These are phyloP conservation scores for Drosophila willistoni DNA, from an alignment of 1,140 invertebrate genomes.

Conservation along the genomic window DNA sequence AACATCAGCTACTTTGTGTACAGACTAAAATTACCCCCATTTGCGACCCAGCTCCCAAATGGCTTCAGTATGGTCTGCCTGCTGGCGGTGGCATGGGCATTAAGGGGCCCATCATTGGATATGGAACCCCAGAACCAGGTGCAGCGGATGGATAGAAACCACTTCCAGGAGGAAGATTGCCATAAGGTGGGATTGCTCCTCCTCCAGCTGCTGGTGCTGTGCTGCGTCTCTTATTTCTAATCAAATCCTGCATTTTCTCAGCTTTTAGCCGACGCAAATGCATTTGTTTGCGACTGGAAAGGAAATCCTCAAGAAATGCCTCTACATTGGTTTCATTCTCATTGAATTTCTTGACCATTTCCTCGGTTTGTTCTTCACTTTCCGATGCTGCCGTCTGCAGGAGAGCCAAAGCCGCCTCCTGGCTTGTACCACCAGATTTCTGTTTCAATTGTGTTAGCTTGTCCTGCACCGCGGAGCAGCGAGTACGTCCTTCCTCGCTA, in stretches of 20 bases:
- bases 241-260: conserved; percentile 93
- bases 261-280: conserved; percentile 92
- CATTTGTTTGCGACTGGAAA: conserved; percentile 89
- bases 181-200: conserved; percentile 46
- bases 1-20: background rate
- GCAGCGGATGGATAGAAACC: conserved; percentile 61
- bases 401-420: conserved; percentile 92
- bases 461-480: conserved; percentile 88
- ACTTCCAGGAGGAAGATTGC: no score
- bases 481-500: conserved; percentile 87
- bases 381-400: conserved; percentile 93
- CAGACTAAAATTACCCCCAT: background rate
- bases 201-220: conserved; percentile 32
- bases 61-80: conserved; percentile 59
- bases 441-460: conserved; percentile 87
- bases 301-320: conserved; percentile 91
- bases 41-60: background rate
- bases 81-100: conserved; percentile 85
- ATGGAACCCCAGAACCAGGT: conserved; percentile 78
- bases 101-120: conserved; percentile 84
- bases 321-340: conserved; percentile 89
- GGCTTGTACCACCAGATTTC: conserved; percentile 88
- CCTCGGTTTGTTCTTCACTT: conserved; percentile 94
- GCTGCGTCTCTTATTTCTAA: conserved; percentile 84
- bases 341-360: conserved; percentile 90